These are phyloP conservation scores for Melopsittacus undulatus DNA, from an alignment of 2,797 vertebrate genomes.

Conservation along the genomic window DNA sequence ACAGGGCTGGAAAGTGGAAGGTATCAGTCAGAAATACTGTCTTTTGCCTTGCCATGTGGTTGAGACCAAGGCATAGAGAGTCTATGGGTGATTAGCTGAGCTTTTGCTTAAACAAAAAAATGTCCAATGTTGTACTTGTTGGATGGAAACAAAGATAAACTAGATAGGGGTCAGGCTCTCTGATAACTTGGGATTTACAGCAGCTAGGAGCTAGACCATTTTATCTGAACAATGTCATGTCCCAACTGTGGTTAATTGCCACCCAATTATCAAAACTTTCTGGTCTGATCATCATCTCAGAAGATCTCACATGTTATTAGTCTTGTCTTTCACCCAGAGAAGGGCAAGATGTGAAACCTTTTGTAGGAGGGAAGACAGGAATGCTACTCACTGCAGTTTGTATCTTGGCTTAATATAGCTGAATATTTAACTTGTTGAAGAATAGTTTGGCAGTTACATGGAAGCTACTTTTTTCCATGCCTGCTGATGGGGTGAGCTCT, in stretches of 20 bases:
- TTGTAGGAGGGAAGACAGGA: neutral
- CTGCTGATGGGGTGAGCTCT: neutral
- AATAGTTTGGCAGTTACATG: neutral
- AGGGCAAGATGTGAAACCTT: neutral
- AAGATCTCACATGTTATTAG: neutral
- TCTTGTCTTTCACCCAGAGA: neutral
- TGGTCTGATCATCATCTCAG: neutral
- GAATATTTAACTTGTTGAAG: neutral
- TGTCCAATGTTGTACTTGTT: neutral
- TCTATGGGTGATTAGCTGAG: neutral
- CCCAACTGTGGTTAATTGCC: neutral
- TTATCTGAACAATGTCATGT: neutral
- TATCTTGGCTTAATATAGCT: neutral
- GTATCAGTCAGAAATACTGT: neutral
- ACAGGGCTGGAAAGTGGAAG: neutral
- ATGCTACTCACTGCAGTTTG: neutral
- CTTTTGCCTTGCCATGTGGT: neutral
- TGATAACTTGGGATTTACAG: neutral
- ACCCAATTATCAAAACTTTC: neutral
- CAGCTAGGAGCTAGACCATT: neutral
- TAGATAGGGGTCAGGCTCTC: neutral
- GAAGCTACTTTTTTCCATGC: neutral
- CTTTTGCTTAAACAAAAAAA: neutral
- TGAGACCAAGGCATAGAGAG: neutral
- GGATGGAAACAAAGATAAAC: neutral